Evolutionary conservation across 1,140 invertebrate genomes (phyloP).

Genomic region (Cotesia glomerata): DNA sequence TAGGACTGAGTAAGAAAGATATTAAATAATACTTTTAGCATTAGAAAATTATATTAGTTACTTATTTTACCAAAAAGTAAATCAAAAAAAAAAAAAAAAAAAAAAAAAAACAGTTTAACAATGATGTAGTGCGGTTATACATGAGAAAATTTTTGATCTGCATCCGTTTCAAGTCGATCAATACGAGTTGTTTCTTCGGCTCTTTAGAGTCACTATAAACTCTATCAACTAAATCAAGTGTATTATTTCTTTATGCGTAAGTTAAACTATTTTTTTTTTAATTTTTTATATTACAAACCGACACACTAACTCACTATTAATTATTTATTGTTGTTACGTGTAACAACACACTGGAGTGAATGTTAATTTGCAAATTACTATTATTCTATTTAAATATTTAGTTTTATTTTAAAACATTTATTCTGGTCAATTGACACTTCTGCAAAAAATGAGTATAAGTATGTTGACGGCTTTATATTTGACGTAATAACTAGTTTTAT

Average conservation of each 20-base stretch:
- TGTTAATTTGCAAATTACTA: neutral
- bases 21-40: too few relatives aligned
- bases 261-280: slow-evolving; percentile 5
- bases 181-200: slow-evolving; percentile 20
- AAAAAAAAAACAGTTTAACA: neutral
- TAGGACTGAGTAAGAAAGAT: neutral
- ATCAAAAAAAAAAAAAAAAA: neutral
- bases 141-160: slow-evolving; percentile 18
- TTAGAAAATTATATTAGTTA: neutral
- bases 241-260: slow-evolving; percentile 24
- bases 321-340: neutral
- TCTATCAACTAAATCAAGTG: slow-evolving; percentile 1
- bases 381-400: neutral
- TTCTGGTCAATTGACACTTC: too few relatives aligned
- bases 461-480: neutral
- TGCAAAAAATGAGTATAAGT: neutral
- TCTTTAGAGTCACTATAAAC: neutral
- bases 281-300: too few relatives aligned
- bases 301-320: neutral
- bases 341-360: neutral
- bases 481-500: neutral
- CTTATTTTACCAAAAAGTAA: neutral
- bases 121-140: neutral
- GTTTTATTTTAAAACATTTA: neutral
- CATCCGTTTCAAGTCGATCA: slow-evolving; percentile 29